A percentile compares a stretch with the other conserved stretches of the same genome.
Conservation (phyloP, 2,113 vertebrate genomes). For the Leiothrix lutea region DNA sequence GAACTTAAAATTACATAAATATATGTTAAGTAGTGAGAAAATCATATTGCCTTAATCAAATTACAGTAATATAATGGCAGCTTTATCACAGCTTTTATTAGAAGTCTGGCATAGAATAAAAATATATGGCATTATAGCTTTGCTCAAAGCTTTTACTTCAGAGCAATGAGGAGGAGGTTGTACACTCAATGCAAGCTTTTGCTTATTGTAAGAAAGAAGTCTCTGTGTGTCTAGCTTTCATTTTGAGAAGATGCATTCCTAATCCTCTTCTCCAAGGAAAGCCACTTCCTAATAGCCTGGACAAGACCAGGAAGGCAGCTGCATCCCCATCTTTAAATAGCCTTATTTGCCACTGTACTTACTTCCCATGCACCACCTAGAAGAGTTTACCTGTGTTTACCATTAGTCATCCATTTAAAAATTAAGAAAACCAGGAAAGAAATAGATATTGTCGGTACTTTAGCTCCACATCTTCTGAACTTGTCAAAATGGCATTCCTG, state of each 20-base stretch:
- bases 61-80: not conserved
- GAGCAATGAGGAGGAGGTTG: not conserved
- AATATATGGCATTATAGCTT: not conserved
- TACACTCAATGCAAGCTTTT: not conserved
- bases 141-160: constrained; percentile 1
- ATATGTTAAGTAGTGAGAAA: not conserved
- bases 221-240: not conserved
- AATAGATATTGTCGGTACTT: not conserved
- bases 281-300: not conserved
- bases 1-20: not conserved
- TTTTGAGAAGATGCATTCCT: not conserved
- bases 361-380: not conserved
- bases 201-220: not conserved
- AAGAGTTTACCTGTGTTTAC: not conserved
- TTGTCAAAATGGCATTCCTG: constrained; percentile 26
- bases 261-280: constrained; percentile 42
- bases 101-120: not conserved
- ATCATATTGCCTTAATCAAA: not conserved
- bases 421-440: not conserved
- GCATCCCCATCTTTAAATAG: not conserved
- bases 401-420: not conserved
- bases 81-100: not conserved
- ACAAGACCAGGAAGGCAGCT: not conserved
- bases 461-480: not conserved
- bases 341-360: not conserved